These are phyloP conservation scores for Corynorhinus townsendii DNA, from an alignment of 2,113 vertebrate genomes.

Conservation along the genomic window DNA sequence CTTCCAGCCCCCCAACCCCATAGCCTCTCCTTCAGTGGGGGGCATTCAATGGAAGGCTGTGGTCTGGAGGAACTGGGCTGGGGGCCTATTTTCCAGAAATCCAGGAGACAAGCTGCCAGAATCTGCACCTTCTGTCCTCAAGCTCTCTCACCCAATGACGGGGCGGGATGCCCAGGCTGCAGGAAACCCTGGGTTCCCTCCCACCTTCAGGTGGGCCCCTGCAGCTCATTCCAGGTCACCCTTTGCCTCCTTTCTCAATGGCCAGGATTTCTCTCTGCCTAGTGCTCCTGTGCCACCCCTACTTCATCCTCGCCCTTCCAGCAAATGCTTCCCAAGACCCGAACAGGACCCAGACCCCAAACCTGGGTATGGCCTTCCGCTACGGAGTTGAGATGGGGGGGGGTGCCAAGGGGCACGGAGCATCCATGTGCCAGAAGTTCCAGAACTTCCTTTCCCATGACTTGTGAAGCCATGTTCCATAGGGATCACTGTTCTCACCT, in stretches of 20 bases:
- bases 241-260: not conserved
- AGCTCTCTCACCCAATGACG: not conserved
- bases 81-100: not conserved
- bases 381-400: not conserved
- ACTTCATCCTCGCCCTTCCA: not conserved
- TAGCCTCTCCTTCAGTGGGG: not conserved
- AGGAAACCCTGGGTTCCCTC: not conserved
- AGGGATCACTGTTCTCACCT: not conserved
- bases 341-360: not conserved
- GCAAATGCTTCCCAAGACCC: not conserved
- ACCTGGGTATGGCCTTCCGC: not conserved
- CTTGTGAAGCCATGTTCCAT: not conserved
- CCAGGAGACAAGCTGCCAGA: constrained; percentile 46
- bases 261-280: not conserved
- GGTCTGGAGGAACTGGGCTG: not conserved
- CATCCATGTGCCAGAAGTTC: not conserved
- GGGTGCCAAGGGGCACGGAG: not conserved
- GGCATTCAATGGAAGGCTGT: not conserved
- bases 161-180: not conserved
- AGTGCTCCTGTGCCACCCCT: not conserved
- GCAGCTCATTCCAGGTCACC: not conserved
- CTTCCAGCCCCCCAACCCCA: not conserved
- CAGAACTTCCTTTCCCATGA: not conserved
- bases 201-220: not conserved
- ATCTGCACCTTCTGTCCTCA: not conserved